Conservation (phyloP, 2,797 vertebrate genomes). For the Jordanella pulchra region DNA sequence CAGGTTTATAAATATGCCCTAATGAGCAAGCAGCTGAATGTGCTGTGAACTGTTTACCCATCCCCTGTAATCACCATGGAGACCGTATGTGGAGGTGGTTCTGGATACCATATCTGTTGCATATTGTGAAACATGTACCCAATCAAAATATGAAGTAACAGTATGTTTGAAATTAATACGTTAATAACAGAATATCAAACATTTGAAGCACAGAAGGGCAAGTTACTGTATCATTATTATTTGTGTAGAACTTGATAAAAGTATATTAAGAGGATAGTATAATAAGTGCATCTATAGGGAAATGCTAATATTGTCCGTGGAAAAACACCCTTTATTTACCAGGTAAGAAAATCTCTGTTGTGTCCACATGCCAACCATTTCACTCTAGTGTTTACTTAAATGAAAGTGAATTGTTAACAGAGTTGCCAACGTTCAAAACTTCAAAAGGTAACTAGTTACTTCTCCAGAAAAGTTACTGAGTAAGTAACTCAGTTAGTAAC, state of each 20-base stretch:
- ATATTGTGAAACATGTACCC: conserved; percentile 41
- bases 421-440: no score
- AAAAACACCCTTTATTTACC: no score
- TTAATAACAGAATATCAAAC: conserved; percentile 35
- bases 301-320: no score
- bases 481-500: no score
- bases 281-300: no score
- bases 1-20: conserved; percentile 67
- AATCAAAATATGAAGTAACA: conserved; percentile 15
- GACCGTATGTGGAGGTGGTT: conserved; percentile 48
- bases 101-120: conserved; percentile 38
- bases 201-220: neutral
- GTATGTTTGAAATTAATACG: conserved; percentile 31
- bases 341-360: no score
- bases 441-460: no score
- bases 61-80: conserved; percentile 63
- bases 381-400: neutral
- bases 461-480: no score
- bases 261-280: neutral
- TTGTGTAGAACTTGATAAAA: neutral
- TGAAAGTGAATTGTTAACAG: neutral
- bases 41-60: conserved; percentile 59
- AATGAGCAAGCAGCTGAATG: conserved; percentile 67
- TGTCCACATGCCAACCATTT: neutral
- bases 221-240: neutral